These are phyloP conservation scores for Trichomycterus rosablanca DNA, from an alignment of 2,113 vertebrate species.

Conservation along the genomic window DNA sequence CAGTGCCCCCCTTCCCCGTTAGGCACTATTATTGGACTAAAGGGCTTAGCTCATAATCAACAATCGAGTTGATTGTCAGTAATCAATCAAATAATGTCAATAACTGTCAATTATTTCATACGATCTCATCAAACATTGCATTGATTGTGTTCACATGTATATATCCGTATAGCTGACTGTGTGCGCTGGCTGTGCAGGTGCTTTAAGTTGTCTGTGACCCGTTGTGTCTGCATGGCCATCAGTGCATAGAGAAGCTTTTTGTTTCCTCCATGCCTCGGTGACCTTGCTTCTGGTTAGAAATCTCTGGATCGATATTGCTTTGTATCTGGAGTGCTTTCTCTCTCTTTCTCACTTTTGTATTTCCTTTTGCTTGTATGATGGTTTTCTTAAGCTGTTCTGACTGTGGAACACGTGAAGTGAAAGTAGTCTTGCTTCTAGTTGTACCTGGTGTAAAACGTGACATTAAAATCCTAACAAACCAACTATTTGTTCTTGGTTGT, in stretches of 20 bases:
- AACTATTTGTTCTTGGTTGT: no score
- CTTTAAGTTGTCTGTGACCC: slow-evolving; percentile 8
- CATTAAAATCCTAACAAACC: no score
- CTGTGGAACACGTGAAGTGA: slow-evolving; percentile 6
- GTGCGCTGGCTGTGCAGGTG: background rate
- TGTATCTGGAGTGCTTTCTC: slow-evolving; percentile 8
- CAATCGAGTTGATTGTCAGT: no score
- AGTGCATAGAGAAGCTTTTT: slow-evolving; percentile 1
- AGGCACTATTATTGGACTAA: no score
- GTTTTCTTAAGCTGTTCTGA: background rate
- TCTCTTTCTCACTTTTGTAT: background rate
- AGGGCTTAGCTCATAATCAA: no score
- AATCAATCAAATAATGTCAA: no score
- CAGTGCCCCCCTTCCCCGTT: no score
- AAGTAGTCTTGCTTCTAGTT: slow-evolving; percentile 18
- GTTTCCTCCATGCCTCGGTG: slow-evolving; percentile 14
- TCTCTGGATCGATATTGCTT: background rate
- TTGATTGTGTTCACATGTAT: no score
- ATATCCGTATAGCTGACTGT: slow-evolving; percentile 6
- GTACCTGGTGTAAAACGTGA: no score
- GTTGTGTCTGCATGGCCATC: slow-evolving; percentile 11
- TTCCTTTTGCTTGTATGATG: background rate
- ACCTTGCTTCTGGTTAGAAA: slow-evolving; percentile 22
- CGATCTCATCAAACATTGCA: no score
- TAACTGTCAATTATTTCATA: no score